phyloP scores from a whole-genome alignment of 2,888 invertebrate species.

The Polymixis flavicincta region DNA sequence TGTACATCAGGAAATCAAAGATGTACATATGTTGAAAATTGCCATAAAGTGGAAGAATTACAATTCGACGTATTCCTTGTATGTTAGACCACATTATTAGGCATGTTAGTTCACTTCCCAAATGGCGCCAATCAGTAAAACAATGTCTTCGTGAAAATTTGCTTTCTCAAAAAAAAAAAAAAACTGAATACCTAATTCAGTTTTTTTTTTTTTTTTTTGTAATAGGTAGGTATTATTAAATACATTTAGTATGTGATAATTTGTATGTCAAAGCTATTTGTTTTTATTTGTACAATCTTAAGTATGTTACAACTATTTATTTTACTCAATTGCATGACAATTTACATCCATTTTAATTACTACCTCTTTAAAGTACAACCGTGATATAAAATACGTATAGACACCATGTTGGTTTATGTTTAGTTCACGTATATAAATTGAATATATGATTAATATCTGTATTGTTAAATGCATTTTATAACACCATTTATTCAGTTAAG shows the following conservation, averaged over 20 bases:
- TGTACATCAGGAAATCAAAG: background rate
- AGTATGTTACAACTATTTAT: background rate
- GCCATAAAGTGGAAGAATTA: background rate
- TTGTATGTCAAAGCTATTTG: background rate
- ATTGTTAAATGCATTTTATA: conserved; percentile 1
- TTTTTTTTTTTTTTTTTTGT: background rate
- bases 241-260: conserved; percentile 26
- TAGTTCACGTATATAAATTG: background rate
- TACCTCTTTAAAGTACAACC: conserved; percentile 44
- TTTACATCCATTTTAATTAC: conserved; percentile 15
- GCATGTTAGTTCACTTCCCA: background rate
- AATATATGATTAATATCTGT: background rate
- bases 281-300: background rate
- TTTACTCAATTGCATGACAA: conserved; percentile 13
- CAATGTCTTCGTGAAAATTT: background rate
- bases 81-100: no score
- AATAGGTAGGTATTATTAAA: conserved; percentile 13
- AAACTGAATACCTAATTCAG: no score
- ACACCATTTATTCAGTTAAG: conserved; percentile 32
- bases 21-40: background rate
- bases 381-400: conserved; percentile 3
- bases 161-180: no score
- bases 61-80: background rate
- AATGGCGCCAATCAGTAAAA: background rate
- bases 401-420: background rate